These are phyloP conservation scores for Apis dorsata DNA, from an alignment of 1,140 invertebrate species.

Conservation along the genomic window DNA sequence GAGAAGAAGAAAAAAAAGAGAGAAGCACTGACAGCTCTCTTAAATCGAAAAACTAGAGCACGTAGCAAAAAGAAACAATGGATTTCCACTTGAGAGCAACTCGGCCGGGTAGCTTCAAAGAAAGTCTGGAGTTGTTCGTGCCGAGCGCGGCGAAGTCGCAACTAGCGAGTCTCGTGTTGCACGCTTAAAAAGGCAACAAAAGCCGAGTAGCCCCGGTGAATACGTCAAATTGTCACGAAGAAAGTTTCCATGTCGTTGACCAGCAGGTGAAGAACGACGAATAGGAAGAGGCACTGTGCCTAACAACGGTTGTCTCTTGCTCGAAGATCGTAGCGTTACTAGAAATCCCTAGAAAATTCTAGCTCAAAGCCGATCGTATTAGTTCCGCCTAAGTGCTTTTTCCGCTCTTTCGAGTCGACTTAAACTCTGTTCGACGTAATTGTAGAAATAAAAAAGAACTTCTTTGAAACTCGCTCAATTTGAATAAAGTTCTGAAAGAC, in stretches of 20 bases:
- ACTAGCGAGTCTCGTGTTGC: constrained; percentile 3
- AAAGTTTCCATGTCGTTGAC: constrained; percentile 54
- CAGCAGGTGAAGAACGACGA: constrained; percentile 42
- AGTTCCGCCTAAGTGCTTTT: no score
- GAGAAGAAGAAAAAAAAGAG: background rate
- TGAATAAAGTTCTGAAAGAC: no score
- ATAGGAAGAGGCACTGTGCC: background rate
- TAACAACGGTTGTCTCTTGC: constrained; percentile 6
- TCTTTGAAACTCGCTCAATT: no score
- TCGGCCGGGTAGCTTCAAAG: constrained; percentile 5
- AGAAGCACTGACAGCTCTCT: background rate
- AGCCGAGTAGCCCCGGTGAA: constrained; percentile 33
- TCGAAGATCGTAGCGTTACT: background rate
- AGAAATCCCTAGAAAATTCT: background rate
- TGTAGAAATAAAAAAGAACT: no score
- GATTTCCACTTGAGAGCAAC: constrained; percentile 44
- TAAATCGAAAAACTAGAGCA: constrained; percentile 7
- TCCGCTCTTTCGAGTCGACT: no score
- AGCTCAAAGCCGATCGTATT: no score
- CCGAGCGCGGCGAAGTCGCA: background rate
- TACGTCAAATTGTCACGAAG: constrained; percentile 52
- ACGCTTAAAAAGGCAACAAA: constrained; percentile 32
- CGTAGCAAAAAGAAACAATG: constrained; percentile 22
- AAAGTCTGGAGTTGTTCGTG: constrained; percentile 20
- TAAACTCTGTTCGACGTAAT: no score